Conservation (phyloP, 2,888 invertebrate genomes). For the Phalangium opilio region DNA sequence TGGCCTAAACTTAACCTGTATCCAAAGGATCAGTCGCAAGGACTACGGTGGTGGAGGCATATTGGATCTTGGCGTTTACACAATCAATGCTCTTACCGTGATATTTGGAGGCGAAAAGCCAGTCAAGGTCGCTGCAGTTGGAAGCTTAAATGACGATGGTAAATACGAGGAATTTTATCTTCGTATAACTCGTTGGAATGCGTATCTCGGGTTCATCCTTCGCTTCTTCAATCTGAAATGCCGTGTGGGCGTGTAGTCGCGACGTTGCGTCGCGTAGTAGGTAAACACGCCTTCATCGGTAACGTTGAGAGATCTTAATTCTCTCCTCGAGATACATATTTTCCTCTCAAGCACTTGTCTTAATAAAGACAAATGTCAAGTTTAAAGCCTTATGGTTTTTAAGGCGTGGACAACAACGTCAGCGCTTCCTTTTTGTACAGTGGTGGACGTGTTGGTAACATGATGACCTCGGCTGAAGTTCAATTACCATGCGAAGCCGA, state of each 20-base stretch:
- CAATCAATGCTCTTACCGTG: conserved; percentile 52
- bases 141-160: conserved; percentile 49
- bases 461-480: conserved; percentile 31
- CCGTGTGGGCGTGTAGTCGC: too few relatives aligned
- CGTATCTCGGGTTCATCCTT: too few relatives aligned
- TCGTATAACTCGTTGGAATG: too few relatives aligned
- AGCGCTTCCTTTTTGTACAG: conserved; percentile 50
- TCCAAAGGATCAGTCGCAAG: conserved; percentile 44
- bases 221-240: too few relatives aligned
- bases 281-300: too few relatives aligned
- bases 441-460: conserved; percentile 45
- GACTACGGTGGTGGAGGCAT: conserved; percentile 59
- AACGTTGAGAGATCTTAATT: too few relatives aligned
- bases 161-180: conserved; percentile 1
- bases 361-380: conserved; percentile 1
- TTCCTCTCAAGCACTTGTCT: not conserved
- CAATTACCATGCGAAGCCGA: conserved; percentile 47
- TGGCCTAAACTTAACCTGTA: too few relatives aligned
- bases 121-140: conserved; percentile 46
- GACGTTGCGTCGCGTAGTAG: too few relatives aligned
- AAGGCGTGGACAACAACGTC: conserved; percentile 48
- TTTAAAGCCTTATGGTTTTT: conserved; percentile 12
- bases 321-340: not conserved
- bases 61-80: conserved; percentile 60
- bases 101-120: conserved; percentile 53